Percentiles rank a stretch among this genome's conserved stretches.
Evolutionary conservation across 2,113 vertebrate genomes (phyloP).

Genomic region (Lates calcarifer): DNA sequence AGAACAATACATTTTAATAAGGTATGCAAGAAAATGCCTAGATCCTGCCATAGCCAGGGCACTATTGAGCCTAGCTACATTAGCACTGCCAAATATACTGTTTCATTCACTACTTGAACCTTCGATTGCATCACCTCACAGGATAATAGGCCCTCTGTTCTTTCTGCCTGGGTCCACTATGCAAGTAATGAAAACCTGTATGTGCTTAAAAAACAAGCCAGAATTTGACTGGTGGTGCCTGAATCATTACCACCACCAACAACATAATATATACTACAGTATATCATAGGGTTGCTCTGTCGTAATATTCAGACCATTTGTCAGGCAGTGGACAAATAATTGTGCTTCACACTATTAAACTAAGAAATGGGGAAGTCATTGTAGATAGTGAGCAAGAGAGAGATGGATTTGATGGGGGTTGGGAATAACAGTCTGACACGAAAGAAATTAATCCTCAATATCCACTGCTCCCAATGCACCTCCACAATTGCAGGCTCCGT

Average conservation of each 20-base stretch:
- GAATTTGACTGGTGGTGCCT: slow-evolving; percentile 50
- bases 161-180: slow-evolving; percentile 22
- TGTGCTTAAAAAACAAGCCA: slow-evolving; percentile 52
- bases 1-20: slow-evolving; percentile 27
- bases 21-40: slow-evolving; percentile 18
- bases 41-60: slow-evolving; percentile 9
- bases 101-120: slow-evolving; percentile 62
- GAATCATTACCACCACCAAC: slow-evolving; percentile 60
- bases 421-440: slow-evolving; percentile 80
- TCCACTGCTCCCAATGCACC: slow-evolving; percentile 81
- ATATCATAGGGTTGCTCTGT: slow-evolving; percentile 62
- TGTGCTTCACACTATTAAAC: slow-evolving; percentile 77
- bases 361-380: slow-evolving; percentile 77
- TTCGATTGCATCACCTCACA: slow-evolving; percentile 41
- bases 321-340: slow-evolving; percentile 78
- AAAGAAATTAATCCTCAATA: slow-evolving; percentile 82
- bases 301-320: slow-evolving; percentile 70
- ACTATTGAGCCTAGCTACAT: slow-evolving; percentile 33
- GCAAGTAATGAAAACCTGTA: slow-evolving; percentile 58
- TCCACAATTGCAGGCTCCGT: slow-evolving; percentile 78
- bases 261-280: slow-evolving; percentile 61
- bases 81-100: slow-evolving; percentile 42
- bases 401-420: slow-evolving; percentile 79
- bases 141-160: slow-evolving; percentile 48
- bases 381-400: slow-evolving; percentile 68